phyloP scores from a whole-genome alignment of 1,140 invertebrate genomes.

The Orius insidiosus region DNA sequence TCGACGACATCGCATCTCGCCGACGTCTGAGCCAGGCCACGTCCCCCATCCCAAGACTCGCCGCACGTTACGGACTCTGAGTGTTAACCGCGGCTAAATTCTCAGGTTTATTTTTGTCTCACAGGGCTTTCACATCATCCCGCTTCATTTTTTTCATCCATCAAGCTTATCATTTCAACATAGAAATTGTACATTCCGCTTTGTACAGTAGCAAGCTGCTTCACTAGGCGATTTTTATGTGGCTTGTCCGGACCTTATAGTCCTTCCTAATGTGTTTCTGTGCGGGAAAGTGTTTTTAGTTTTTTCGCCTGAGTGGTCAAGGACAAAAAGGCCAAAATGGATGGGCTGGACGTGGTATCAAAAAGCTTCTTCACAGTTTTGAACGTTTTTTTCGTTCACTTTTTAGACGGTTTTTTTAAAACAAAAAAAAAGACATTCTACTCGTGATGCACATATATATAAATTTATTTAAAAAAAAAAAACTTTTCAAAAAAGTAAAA shows the following conservation, averaged over 20 bases:
- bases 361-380: constrained; percentile 11
- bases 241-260: not conserved
- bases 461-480: constrained; percentile 12
- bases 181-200: no score
- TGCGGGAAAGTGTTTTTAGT: constrained; percentile 9
- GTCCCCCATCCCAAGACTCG: constrained; percentile 27
- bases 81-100: not conserved
- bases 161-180: no score
- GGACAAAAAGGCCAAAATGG: constrained; percentile 1
- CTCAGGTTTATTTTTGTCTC: constrained; percentile 2
- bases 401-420: not conserved
- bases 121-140: constrained; percentile 10
- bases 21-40: constrained; percentile 56
- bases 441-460: constrained; percentile 9
- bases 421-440: not conserved
- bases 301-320: constrained; percentile 5
- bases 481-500: constrained; percentile 15
- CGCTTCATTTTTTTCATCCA: not conserved
- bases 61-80: constrained; percentile 3
- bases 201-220: no score
- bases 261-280: constrained; percentile 7
- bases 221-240: no score
- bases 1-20: constrained; percentile 60
- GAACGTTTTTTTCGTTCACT: not conserved
- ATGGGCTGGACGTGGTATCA: constrained; percentile 14